phyloP scores from a whole-genome alignment of 2,797 vertebrate species.

The Sebastes matsubarae region DNA sequence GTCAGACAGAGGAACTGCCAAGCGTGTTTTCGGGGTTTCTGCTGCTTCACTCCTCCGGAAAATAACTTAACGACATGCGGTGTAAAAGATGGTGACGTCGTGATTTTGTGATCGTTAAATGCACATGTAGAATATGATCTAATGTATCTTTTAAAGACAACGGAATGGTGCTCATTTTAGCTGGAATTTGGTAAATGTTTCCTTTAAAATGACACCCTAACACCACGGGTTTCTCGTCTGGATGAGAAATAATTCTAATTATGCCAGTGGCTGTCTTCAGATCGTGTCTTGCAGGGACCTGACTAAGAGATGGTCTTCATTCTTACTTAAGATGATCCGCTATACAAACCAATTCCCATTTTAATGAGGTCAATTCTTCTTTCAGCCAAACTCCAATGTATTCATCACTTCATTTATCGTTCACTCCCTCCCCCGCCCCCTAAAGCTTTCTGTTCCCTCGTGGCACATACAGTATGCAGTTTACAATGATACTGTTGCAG shows the following conservation, averaged over 20 bases:
- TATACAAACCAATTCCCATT: background rate
- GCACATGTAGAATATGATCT: background rate
- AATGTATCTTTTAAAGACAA: background rate
- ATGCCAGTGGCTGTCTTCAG: background rate
- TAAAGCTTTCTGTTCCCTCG: background rate
- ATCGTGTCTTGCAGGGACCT: background rate
- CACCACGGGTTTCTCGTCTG: background rate
- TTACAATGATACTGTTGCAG: background rate
- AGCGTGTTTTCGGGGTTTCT: background rate
- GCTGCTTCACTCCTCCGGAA: background rate
- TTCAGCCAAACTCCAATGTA: background rate
- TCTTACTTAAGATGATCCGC: no score
- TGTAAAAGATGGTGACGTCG: background rate
- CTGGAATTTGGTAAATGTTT: background rate
- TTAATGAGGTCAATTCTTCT: background rate
- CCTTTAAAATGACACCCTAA: background rate
- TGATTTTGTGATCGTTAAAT: background rate
- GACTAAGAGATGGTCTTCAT: background rate
- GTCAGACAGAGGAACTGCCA: slow-evolving; percentile 9
- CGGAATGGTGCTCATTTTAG: background rate
- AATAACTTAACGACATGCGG: background rate
- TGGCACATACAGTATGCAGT: background rate
- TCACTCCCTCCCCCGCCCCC: background rate
- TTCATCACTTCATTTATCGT: background rate
- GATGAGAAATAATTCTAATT: background rate